These are phyloP conservation scores for Hapalemur alaotrensis DNA, from an alignment of 2,797 vertebrate species.

Conservation along the genomic window DNA sequence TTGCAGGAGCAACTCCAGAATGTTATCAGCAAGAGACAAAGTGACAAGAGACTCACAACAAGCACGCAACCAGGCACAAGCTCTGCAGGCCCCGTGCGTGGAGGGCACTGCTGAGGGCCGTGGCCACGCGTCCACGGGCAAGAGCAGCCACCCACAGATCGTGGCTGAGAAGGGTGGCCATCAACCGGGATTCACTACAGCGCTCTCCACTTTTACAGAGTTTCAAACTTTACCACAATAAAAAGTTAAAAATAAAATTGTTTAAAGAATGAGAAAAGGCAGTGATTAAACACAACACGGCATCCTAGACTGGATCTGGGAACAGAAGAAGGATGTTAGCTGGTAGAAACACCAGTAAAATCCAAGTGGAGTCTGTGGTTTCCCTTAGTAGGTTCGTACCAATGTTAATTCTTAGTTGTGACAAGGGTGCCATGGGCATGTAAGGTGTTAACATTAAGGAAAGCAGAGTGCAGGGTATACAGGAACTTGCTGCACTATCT, in stretches of 20 bases:
- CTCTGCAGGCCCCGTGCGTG: not conserved
- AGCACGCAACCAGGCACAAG: not conserved
- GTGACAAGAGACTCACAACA: fast-evolving
- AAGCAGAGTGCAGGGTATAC: too few species aligned
- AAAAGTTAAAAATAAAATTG: slow-evolving; percentile 11
- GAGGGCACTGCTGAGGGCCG: not conserved
- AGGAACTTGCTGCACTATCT: not conserved
- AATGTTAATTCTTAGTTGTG: not conserved
- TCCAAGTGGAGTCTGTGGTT: not conserved
- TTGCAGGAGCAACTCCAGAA: not conserved
- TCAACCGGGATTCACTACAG: not conserved
- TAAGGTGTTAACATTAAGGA: not conserved
- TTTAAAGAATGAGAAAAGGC: not conserved
- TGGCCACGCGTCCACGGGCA: not conserved
- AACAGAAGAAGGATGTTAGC: not conserved
- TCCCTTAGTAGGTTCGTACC: not conserved
- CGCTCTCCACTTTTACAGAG: not conserved
- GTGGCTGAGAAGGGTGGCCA: not conserved
- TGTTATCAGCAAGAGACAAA: not conserved
- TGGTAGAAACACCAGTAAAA: not conserved
- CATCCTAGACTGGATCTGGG: not conserved
- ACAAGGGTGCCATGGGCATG: not conserved
- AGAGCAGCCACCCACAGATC: not conserved
- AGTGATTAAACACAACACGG: not conserved
- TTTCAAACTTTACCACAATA: not conserved